A percentile compares a stretch with the other conserved stretches of the same genome.
phyloP scores from a whole-genome alignment of 2,888 invertebrate genomes.

The Rhopalosiphum nymphaeae region DNA sequence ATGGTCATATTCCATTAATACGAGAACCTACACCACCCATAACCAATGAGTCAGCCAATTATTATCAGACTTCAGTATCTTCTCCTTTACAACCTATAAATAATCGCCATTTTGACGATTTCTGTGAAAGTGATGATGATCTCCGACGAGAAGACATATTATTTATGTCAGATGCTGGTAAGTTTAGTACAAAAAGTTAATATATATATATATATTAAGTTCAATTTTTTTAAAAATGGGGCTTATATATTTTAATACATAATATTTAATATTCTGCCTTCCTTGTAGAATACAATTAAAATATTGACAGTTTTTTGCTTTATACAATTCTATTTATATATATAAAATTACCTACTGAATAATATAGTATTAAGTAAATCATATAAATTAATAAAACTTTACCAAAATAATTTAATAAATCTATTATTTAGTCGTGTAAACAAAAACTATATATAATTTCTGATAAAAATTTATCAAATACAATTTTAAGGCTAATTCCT shows the following conservation, averaged over 20 bases:
- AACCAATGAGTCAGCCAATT: slow-evolving; percentile 52
- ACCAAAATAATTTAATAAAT: not conserved
- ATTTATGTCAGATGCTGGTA: slow-evolving; percentile 82
- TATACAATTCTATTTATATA: not conserved
- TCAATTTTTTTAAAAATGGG: not conserved
- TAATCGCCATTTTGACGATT: slow-evolving; percentile 77
- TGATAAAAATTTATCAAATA: not conserved
- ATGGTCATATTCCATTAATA: slow-evolving; percentile 68
- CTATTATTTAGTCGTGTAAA: not conserved
- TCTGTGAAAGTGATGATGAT: slow-evolving; percentile 91
- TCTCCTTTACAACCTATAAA: slow-evolving; percentile 74
- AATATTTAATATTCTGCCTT: not conserved
- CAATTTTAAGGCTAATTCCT: not conserved
- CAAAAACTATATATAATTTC: not conserved
- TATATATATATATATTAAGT: not conserved
- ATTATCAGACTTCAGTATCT: slow-evolving; percentile 73
- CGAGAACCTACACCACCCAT: slow-evolving; percentile 64
- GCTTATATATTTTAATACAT: not conserved
- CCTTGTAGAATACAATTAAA: not conserved
- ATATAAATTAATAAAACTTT: not conserved
- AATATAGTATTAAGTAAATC: not conserved
- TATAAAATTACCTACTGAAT: not conserved
- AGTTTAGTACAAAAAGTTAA: too few species aligned
- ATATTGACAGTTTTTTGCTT: not conserved
- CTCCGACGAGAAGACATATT: slow-evolving; percentile 87